Percentiles rank a stretch among this genome's conserved stretches.
Conservation (phyloP, 2,113 vertebrate genomes). For the Myotis lucifugus region DNA sequence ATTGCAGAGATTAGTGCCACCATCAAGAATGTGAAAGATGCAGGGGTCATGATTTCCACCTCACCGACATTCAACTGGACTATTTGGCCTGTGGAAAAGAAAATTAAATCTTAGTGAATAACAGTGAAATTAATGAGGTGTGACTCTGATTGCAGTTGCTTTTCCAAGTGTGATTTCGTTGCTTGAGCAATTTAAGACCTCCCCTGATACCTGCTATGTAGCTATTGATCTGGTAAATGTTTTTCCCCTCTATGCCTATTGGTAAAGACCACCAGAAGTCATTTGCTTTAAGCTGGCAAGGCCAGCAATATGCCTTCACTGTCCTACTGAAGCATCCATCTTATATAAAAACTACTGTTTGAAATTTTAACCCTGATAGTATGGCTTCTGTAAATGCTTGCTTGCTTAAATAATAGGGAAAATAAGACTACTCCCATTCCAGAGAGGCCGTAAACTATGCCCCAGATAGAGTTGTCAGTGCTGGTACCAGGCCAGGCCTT, state of each 20-base stretch:
- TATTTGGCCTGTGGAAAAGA: background rate
- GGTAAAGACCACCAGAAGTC: background rate
- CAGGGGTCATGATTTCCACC: background rate
- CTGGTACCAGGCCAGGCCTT: too few species aligned
- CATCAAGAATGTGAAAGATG: background rate
- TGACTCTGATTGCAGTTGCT: background rate
- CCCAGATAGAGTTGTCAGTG: too few species aligned
- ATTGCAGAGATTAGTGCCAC: too few species aligned
- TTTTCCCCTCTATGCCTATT: background rate
- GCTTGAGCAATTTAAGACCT: too few species aligned
- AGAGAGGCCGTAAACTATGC: too few species aligned
- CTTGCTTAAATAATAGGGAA: too few species aligned
- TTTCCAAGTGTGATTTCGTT: background rate
- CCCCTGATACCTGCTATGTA: background rate
- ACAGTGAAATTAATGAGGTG: background rate
- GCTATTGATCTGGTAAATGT: background rate
- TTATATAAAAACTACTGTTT: too few species aligned
- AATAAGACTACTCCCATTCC: too few species aligned
- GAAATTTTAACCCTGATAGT: too few species aligned
- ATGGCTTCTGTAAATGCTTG: too few species aligned
- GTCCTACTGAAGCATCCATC: too few species aligned
- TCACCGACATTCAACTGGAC: background rate
- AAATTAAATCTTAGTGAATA: background rate
- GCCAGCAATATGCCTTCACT: too few species aligned
- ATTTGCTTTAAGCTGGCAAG: background rate